phyloP scores from a whole-genome alignment of 2,113 vertebrate genomes.

The Alexandromys fortis region DNA sequence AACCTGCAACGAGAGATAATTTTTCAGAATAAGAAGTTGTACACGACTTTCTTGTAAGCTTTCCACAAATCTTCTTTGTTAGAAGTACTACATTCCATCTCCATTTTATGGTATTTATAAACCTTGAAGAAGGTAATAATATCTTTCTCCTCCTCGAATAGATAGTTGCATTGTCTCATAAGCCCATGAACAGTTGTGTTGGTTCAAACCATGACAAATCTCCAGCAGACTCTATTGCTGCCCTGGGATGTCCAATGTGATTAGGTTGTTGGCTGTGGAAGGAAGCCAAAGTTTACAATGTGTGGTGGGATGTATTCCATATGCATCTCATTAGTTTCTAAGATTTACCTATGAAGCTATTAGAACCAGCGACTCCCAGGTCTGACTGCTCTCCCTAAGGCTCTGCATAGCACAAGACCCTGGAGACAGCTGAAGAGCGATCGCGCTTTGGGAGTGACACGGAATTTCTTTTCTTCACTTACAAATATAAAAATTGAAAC shows the following conservation, averaged over 20 bases:
- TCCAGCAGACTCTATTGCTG: neutral
- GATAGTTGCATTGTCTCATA: neutral
- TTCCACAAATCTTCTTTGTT: neutral
- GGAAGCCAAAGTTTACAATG: conserved; percentile 13
- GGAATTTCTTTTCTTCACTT: conserved; percentile 39
- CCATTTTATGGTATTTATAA: neutral
- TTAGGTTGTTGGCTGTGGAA: neutral
- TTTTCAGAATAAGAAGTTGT: neutral
- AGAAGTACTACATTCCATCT: neutral
- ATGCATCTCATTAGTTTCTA: conserved; percentile 61
- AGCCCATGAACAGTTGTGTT: neutral
- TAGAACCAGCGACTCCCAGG: conserved; percentile 33
- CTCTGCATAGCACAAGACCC: conserved; percentile 1
- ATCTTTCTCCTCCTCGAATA: neutral
- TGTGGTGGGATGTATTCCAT: conserved; percentile 26
- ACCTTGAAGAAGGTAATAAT: neutral
- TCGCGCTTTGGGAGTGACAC: neutral
- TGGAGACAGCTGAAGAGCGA: neutral
- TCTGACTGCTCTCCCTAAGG: conserved; percentile 58
- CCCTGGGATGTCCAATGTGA: neutral
- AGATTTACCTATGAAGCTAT: conserved; percentile 39
- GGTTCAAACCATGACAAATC: neutral
- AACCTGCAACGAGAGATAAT: neutral
- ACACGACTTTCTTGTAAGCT: neutral
- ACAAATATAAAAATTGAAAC: conserved; percentile 25